These are phyloP conservation scores for Mallateleia sp. DNA, from an alignment of 2,888 invertebrate genomes.

Conservation along the genomic window DNA sequence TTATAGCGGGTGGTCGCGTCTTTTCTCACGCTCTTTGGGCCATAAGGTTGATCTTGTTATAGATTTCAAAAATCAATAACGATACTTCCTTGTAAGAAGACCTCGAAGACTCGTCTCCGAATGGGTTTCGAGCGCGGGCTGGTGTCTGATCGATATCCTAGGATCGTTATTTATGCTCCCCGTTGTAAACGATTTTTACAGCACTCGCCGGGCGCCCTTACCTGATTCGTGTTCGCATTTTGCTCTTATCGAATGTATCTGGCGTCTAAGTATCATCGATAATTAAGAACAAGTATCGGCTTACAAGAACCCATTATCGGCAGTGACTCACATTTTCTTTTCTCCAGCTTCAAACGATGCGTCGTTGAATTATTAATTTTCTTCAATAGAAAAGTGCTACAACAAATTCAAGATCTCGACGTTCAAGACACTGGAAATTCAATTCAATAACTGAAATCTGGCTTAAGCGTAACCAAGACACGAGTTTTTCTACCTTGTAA, in stretches of 20 bases:
- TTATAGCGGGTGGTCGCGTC: conserved; percentile 46
- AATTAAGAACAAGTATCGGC: conserved; percentile 76
- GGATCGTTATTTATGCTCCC: conserved; percentile 74
- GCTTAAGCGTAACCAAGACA: too few species aligned
- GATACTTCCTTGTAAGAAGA: conserved; percentile 68
- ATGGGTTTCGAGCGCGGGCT: conserved; percentile 47
- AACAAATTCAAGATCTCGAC: too few species aligned
- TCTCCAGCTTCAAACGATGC: conserved; percentile 46
- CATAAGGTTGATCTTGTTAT: conserved; percentile 75
- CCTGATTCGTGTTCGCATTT: conserved; percentile 73
- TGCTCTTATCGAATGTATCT: conserved; percentile 77
- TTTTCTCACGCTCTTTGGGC: conserved; percentile 69
- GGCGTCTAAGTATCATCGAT: conserved; percentile 75
- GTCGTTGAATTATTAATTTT: conserved; percentile 76
- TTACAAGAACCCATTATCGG: conserved; percentile 74
- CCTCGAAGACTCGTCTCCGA: conserved; percentile 54
- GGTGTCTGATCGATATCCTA: conserved; percentile 76
- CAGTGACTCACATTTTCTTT: conserved; percentile 71
- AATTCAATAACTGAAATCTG: too few species aligned
- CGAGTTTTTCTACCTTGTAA: too few species aligned
- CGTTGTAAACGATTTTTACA: conserved; percentile 74
- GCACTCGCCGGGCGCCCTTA: conserved; percentile 51
- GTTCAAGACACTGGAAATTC: too few species aligned
- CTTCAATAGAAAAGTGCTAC: too few species aligned
- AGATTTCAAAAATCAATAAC: conserved; percentile 78